Conservation (phyloP, 2,113 vertebrate genomes). For the Ailurus styani region DNA sequence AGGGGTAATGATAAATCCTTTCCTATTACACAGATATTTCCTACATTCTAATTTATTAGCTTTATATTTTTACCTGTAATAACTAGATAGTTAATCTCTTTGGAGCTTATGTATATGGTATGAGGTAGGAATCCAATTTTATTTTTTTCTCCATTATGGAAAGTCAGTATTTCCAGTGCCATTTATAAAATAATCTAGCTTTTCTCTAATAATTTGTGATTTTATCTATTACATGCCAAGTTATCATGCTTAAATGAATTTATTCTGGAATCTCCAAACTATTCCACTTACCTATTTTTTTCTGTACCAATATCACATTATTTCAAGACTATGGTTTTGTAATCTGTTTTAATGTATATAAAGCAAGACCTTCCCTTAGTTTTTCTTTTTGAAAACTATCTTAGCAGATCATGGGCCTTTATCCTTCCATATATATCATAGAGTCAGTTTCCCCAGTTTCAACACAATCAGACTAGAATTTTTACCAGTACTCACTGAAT, state of each 20-base stretch:
- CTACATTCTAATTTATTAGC: background rate
- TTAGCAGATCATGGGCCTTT: background rate
- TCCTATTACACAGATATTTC: background rate
- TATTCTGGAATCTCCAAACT: background rate
- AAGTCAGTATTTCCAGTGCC: background rate
- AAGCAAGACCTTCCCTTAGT: background rate
- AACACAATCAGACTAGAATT: background rate
- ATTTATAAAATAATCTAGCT: background rate
- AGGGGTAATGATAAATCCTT: background rate
- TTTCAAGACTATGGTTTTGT: background rate
- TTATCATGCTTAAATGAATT: background rate
- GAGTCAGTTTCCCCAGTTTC: background rate
- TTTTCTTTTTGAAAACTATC: background rate
- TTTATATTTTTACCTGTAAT: background rate
- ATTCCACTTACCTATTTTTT: background rate
- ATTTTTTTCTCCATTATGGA: background rate
- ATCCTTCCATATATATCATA: background rate
- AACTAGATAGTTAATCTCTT: background rate
- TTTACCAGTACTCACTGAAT: background rate
- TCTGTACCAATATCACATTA: background rate
- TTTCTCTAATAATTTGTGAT: background rate
- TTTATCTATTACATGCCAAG: background rate
- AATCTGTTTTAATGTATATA: background rate
- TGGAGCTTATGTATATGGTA: background rate
- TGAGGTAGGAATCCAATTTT: background rate